phyloP scores from a whole-genome alignment of 2,888 invertebrate genomes.

The Dione vanillae region DNA sequence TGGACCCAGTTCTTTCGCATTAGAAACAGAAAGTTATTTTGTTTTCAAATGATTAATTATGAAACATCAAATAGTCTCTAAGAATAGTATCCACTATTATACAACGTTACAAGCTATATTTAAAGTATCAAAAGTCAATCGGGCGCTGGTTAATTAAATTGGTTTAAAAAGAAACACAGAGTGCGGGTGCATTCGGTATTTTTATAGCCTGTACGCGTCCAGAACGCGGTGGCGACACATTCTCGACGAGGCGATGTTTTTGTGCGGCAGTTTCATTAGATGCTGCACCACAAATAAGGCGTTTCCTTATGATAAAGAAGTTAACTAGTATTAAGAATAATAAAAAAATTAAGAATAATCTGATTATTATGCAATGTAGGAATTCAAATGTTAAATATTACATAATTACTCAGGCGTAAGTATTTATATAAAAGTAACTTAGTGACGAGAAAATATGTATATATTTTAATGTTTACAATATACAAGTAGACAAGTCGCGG shows the following conservation, averaged over 20 bases:
- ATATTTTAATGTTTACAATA: neutral
- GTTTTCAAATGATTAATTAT: too few species aligned
- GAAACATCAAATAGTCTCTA: too few species aligned
- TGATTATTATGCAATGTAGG: too few species aligned
- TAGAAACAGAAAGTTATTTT: too few species aligned
- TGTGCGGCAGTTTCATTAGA: constrained; percentile 81
- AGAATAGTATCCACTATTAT: constrained; percentile 19
- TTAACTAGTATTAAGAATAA: too few species aligned
- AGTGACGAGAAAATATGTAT: too few species aligned
- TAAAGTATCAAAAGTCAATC: constrained; percentile 68
- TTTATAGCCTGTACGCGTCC: constrained; percentile 81
- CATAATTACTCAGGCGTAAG: too few species aligned
- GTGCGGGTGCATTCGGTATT: constrained; percentile 72
- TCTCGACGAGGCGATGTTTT: constrained; percentile 79
- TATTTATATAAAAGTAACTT: too few species aligned
- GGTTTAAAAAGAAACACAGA: constrained; percentile 78
- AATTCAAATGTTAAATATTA: too few species aligned
- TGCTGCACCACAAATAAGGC: constrained; percentile 72
- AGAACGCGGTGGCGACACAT: constrained; percentile 82
- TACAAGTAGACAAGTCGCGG: neutral
- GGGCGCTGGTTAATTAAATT: constrained; percentile 78
- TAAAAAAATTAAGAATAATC: too few species aligned
- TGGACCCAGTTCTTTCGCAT: too few species aligned
- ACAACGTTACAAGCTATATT: constrained; percentile 58
- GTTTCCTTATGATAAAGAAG: constrained; percentile 81